phyloP scores from a whole-genome alignment of 1,140 invertebrate genomes.

The Pollicipes pollicipes region DNA sequence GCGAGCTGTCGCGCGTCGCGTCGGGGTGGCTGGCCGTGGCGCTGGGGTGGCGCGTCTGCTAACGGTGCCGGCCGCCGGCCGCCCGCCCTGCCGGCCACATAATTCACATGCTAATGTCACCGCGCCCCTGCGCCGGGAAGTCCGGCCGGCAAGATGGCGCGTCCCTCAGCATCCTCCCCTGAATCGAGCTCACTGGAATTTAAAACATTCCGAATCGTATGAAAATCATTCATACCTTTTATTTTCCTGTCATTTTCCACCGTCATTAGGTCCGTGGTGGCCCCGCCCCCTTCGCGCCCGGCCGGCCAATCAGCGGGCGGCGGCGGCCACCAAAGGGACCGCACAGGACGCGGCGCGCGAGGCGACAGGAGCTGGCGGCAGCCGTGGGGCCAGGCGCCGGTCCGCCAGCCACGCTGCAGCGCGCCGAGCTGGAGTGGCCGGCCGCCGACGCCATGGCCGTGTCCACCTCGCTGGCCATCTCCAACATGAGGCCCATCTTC shows the following conservation, averaged over 20 bases:
- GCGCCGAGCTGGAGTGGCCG: conserved; percentile 12
- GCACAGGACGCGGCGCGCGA: not conserved
- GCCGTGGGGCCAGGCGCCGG: conserved; percentile 19
- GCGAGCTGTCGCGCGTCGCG: not conserved
- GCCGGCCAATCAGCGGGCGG: conserved; percentile 13
- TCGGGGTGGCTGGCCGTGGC: not conserved
- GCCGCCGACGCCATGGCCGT: conserved; percentile 18
- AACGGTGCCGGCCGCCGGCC: too few relatives aligned
- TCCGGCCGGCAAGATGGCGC: not conserved
- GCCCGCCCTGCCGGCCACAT: not conserved
- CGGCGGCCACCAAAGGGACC: conserved; percentile 9
- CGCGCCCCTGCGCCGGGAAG: too few relatives aligned
- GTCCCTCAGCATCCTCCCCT: not conserved
- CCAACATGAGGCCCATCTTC: conserved; percentile 23
- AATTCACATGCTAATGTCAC: not conserved
- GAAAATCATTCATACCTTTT: conserved; percentile 1
- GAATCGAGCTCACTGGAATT: not conserved
- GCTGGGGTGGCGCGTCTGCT: not conserved
- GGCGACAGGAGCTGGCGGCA: conserved; percentile 22
- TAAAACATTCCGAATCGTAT: conserved; percentile 3
- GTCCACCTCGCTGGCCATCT: conserved; percentile 19
- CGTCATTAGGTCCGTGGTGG: conserved; percentile 5
- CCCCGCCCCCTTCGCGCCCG: conserved; percentile 12
- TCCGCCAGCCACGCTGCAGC: not conserved
- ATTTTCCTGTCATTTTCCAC: conserved; percentile 3